Evolutionary conservation across 2,113 vertebrate genomes (phyloP).

Genomic region (Rhabdornis inornatus): DNA sequence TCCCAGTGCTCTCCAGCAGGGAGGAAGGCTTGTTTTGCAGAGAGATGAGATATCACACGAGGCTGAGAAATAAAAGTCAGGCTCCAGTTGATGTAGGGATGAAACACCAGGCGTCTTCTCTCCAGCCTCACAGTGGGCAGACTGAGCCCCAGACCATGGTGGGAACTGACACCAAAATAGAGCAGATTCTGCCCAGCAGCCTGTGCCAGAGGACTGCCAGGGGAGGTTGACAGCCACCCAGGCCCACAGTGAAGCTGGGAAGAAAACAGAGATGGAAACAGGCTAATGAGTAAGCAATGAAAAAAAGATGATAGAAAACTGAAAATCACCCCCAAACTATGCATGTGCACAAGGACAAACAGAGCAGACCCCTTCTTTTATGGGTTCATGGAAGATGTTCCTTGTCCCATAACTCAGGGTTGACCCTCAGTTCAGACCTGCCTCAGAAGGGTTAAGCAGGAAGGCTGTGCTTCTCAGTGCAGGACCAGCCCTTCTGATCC

Average conservation of each 20-base stretch:
- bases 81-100: neutral
- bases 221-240: neutral
- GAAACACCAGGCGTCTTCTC: neutral
- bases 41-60: neutral
- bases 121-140: neutral
- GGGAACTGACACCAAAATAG: neutral
- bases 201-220: neutral
- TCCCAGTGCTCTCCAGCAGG: neutral
- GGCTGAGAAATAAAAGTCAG: neutral
- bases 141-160: rapidly evolving
- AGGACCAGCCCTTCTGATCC: neutral
- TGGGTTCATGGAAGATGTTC: neutral
- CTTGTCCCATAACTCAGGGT: neutral
- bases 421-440: neutral
- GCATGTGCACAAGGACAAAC: neutral
- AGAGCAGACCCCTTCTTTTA: neutral
- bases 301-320: neutral
- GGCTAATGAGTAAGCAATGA: neutral
- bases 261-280: neutral
- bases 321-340: neutral
- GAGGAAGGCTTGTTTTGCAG: conserved; percentile 45
- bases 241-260: neutral
- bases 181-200: neutral
- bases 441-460: neutral
- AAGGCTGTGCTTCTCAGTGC: neutral